phyloP scores from a whole-genome alignment of 1,140 invertebrate genomes.

The Pseudachorutes palmiensis region DNA sequence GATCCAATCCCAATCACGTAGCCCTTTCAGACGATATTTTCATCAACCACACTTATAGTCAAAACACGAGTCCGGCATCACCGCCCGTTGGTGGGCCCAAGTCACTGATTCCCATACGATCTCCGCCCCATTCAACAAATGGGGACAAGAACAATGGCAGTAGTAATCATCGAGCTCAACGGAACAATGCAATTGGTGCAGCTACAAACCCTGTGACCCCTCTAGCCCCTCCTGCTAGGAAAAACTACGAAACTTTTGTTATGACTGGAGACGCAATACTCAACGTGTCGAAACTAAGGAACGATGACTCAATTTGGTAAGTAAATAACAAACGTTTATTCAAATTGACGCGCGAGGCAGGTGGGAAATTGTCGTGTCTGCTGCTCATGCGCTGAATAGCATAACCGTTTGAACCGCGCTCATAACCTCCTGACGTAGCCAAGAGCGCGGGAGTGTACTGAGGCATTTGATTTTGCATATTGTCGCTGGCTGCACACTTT shows the following conservation, averaged over 20 bases:
- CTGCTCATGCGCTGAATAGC: no score
- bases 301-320: slow-evolving; percentile 29
- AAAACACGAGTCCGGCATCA: slow-evolving; percentile 4
- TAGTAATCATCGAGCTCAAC: neutral
- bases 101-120: neutral
- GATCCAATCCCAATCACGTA: slow-evolving; percentile 28
- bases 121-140: slow-evolving; percentile 7
- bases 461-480: no score
- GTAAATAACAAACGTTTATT: no score
- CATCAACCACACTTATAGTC: slow-evolving; percentile 31
- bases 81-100: neutral
- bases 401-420: no score
- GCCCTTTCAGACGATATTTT: slow-evolving; percentile 35
- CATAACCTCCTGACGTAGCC: no score
- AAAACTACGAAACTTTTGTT: slow-evolving; percentile 78
- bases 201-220: neutral
- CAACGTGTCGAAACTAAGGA: slow-evolving; percentile 61
- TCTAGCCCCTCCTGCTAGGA: neutral
- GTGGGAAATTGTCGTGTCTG: no score
- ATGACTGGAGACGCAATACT: slow-evolving; percentile 95
- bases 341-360: no score
- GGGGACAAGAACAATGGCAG: slow-evolving; percentile 12
- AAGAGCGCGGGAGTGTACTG: no score
- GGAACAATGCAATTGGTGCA: slow-evolving; percentile 1
- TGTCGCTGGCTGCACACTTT: no score